Evolutionary conservation across 2,888 invertebrate genomes (phyloP).

Genomic region (Yponomeuta malinellus): DNA sequence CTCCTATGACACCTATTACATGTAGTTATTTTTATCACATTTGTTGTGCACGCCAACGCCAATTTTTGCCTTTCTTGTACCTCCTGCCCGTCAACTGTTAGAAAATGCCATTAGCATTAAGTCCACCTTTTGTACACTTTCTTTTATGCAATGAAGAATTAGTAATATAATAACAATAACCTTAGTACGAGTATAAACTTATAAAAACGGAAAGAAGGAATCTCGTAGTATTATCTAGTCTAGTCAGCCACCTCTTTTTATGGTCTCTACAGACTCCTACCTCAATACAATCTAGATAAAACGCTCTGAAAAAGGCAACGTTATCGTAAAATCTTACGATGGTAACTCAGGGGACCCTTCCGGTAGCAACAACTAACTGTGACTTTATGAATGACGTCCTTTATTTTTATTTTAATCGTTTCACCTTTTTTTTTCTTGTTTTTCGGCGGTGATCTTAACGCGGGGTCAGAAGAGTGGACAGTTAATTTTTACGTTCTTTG

Average conservation of each 20-base stretch:
- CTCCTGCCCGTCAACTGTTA: too few relatives aligned
- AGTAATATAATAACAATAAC: too few relatives aligned
- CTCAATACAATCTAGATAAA: conserved; percentile 13
- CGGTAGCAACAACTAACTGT: conserved; percentile 20
- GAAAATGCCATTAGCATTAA: too few relatives aligned
- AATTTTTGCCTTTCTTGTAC: too few relatives aligned
- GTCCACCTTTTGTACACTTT: too few relatives aligned
- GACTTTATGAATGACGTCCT: conserved; percentile 19
- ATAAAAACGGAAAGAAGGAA: too few relatives aligned
- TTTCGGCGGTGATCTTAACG: background rate
- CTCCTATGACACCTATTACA: too few relatives aligned
- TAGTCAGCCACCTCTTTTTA: background rate
- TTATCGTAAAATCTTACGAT: conserved; percentile 55
- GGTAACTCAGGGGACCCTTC: conserved; percentile 33
- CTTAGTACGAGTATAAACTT: too few relatives aligned
- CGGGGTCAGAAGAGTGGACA: conserved; percentile 9
- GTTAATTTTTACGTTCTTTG: conserved; percentile 6
- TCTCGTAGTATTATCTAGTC: background rate
- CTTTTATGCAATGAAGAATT: too few relatives aligned
- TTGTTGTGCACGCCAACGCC: too few relatives aligned
- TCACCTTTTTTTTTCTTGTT: conserved; percentile 10
- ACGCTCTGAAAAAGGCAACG: conserved; percentile 18
- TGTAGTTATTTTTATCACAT: too few relatives aligned
- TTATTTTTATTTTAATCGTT: conserved; percentile 44
- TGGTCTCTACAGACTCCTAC: background rate